Percentiles rank a stretch among this genome's conserved stretches.
phyloP scores from a whole-genome alignment of 2,797 vertebrate genomes.

The Spinibarbus caldwelli region DNA sequence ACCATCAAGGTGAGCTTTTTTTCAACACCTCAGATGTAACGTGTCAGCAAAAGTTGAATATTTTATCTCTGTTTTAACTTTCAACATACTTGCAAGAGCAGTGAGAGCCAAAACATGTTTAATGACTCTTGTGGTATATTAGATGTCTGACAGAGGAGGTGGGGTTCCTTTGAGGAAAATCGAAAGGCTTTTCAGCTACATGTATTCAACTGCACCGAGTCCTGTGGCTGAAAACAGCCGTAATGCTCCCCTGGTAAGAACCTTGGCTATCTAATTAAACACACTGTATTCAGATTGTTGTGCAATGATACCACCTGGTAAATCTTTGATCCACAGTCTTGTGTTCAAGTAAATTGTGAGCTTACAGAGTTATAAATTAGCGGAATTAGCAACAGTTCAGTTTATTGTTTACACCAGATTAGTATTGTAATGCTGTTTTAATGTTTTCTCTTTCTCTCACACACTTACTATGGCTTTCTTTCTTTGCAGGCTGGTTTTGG shows the following conservation, averaged over 20 bases:
- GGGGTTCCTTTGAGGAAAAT: slow-evolving; percentile 94
- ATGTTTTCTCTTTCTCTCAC: background rate
- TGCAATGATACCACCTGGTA: background rate
- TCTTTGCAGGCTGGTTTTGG: slow-evolving; percentile 92
- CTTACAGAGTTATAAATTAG: slow-evolving; percentile 52
- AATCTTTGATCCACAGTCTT: background rate
- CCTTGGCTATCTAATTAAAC: background rate
- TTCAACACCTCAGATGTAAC: background rate
- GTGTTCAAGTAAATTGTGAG: slow-evolving; percentile 19
- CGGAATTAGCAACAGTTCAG: slow-evolving; percentile 53
- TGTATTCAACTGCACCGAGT: slow-evolving; percentile 94
- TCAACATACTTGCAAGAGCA: background rate
- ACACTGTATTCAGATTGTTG: background rate
- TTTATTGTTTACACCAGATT: slow-evolving; percentile 9
- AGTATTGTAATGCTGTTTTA: slow-evolving; percentile 16
- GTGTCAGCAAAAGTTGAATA: background rate
- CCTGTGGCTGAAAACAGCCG: slow-evolving; percentile 85
- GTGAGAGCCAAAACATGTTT: slow-evolving; percentile 1
- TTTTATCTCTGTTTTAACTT: background rate
- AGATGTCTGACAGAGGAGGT: slow-evolving; percentile 96
- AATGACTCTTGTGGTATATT: slow-evolving; percentile 40
- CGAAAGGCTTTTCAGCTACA: slow-evolving; percentile 95
- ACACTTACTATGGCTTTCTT: background rate
- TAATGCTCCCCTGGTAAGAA: slow-evolving; percentile 92
- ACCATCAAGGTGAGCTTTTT: slow-evolving; percentile 89